Base-by-base conservation (phyloP, 2,888 invertebrate species). In the Drosophila kokeensis region DNA sequence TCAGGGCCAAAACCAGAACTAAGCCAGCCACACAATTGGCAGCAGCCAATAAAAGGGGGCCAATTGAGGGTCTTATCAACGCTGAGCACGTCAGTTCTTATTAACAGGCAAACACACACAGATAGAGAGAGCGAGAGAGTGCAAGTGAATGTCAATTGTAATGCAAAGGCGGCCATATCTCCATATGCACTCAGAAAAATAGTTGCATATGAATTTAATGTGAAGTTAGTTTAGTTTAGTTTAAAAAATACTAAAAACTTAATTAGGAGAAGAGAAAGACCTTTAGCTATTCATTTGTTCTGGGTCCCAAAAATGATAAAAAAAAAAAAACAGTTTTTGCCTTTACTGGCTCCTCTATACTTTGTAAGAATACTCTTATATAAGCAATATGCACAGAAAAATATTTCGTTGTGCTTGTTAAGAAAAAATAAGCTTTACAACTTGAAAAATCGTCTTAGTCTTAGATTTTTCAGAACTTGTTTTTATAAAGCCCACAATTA, bases 51-150 rank as follows among this genome's bases (percentile, higher is more conserved):
- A 48, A 68, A 29, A 13, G n/a, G 15, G 27, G 27, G 32, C 24
- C 21, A 29, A 42, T 49, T 59, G 34, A 68, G 48, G 48, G 61
- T 53, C 73, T 81, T 83, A 87, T 87, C 76, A 64, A 61, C 67
- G 67, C 70, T 36, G 50, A 24, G 42, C 71, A 58, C 52, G 49
- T 53, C 78, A 57, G 10, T 42, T 59, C 49, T 48, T 45, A 71
- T 59, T 66, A 71, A 63, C 40, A 70, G 42, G 66, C 71, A 42
- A 21, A 55, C 21, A 30, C 45, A 45, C 7, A 32, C 29, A 21
- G n/a, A 45, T 18, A 7, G 8, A n/a, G 40, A 29, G 29, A 32
- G 21, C 21, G n/a, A 15, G 7, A 38, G 11, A 32, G 36, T 10
- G 48, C 11, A 2, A 18, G 11, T 10, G 21, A 32, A 21, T 29